phyloP scores from a whole-genome alignment of 2,113 vertebrate genomes.

The Lathamus discolor region DNA sequence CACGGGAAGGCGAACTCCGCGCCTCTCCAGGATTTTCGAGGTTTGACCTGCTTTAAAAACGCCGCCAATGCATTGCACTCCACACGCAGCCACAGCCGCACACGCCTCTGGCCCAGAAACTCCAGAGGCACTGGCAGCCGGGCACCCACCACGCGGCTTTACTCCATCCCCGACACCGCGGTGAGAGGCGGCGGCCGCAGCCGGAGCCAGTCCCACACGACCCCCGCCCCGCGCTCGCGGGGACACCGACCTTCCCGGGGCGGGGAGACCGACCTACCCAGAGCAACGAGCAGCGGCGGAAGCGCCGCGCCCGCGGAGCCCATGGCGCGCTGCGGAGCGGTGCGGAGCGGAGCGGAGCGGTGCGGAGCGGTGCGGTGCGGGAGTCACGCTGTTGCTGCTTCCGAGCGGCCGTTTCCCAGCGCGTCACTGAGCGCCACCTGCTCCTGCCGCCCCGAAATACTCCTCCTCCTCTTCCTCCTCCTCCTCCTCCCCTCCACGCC shows the following conservation, averaged over 20 bases:
- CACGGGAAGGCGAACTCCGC: rapidly evolving
- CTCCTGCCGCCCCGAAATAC: constrained; percentile 12
- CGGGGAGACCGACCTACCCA: background rate
- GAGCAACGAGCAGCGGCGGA: background rate
- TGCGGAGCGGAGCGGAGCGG: background rate
- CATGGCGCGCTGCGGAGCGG: background rate
- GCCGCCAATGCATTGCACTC: rapidly evolving
- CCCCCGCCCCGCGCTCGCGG: background rate
- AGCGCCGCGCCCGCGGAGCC: background rate
- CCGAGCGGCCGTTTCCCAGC: background rate
- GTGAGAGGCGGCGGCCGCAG: background rate
- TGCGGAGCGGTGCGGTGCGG: too few relatives aligned
- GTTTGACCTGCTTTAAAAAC: background rate
- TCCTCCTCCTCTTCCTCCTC: background rate
- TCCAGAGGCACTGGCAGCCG: rapidly evolving
- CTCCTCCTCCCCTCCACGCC: background rate
- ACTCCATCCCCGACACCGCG: background rate
- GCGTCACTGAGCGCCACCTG: constrained; percentile 35
- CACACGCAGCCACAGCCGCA: background rate
- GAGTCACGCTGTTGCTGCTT: rapidly evolving
- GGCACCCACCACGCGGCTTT: too few relatives aligned
- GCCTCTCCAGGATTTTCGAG: rapidly evolving
- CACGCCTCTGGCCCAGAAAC: background rate
- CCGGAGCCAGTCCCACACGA: too few relatives aligned
- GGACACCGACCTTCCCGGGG: too few relatives aligned